These are phyloP conservation scores for Hirundichthys speculiger DNA, from an alignment of 2,113 vertebrate species.

Conservation along the genomic window DNA sequence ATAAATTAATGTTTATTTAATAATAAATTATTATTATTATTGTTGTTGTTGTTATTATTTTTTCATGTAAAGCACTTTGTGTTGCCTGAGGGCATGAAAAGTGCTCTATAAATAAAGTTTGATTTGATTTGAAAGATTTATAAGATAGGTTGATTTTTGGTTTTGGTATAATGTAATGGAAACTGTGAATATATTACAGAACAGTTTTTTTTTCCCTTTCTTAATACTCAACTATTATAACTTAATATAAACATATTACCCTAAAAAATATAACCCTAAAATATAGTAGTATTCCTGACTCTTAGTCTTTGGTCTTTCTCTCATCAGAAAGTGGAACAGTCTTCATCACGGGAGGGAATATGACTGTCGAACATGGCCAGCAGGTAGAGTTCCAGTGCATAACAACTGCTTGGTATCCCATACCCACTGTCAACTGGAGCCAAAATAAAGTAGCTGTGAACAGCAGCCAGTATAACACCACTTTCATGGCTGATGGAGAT, in stretches of 20 bases:
- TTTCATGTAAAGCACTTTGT: background rate
- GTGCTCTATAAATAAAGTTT: too few relatives aligned
- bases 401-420: conserved; percentile 82
- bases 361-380: conserved; percentile 73
- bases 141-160: too few relatives aligned
- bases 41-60: background rate
- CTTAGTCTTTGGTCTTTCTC: background rate
- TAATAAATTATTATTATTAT: background rate
- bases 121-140: too few relatives aligned
- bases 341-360: conserved; percentile 70
- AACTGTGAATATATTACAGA: too few relatives aligned
- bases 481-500: conserved; percentile 32
- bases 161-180: too few relatives aligned
- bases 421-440: conserved; percentile 83
- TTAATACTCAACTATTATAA: too few relatives aligned
- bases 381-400: conserved; percentile 81
- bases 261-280: too few relatives aligned
- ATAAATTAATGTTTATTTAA: too few relatives aligned
- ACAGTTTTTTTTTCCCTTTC: too few relatives aligned
- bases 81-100: too few relatives aligned
- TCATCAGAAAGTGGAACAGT: conserved; percentile 83
- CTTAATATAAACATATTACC: too few relatives aligned
- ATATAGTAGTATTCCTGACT: background rate
- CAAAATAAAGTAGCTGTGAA: conserved; percentile 63
- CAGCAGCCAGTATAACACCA: conserved; percentile 69